Evolutionary conservation across 2,888 invertebrate species (phyloP).

Genomic region (Drosophila trichaetosa): DNA sequence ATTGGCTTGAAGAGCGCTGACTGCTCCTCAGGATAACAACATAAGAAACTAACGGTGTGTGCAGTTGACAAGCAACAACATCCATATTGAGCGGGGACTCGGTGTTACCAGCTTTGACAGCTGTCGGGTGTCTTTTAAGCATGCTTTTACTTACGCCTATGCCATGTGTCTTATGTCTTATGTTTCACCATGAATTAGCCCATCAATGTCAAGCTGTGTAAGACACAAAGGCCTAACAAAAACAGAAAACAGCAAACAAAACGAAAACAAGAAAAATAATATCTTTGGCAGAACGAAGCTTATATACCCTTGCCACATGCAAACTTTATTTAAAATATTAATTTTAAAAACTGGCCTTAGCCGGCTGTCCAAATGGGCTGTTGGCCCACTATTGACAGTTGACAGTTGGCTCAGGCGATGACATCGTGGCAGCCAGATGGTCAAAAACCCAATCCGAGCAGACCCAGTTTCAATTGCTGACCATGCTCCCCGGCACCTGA

Average conservation of each 20-base stretch:
- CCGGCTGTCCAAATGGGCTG: neutral
- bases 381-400: conserved; percentile 18
- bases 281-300: neutral
- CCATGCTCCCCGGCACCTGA: conserved; percentile 7
- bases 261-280: neutral
- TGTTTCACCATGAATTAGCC: conserved; percentile 64
- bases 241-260: neutral
- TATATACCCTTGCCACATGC: neutral
- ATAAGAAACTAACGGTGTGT: neutral
- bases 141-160: conserved; percentile 27
- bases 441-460: conserved; percentile 29
- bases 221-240: conserved; percentile 47
- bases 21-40: neutral
- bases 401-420: conserved; percentile 67
- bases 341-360: neutral
- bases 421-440: conserved; percentile 57
- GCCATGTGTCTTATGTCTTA: conserved; percentile 12
- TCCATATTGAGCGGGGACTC: neutral
- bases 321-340: neutral
- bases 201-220: conserved; percentile 64
- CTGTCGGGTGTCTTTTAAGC: conserved; percentile 6
- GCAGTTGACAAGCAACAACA: conserved; percentile 20
- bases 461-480: neutral
- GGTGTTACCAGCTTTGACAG: conserved; percentile 7
- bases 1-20: conserved; percentile 21